Base-by-base conservation (phyloP, 2,888 invertebrate species). In the Catocala sponsa region DNA sequence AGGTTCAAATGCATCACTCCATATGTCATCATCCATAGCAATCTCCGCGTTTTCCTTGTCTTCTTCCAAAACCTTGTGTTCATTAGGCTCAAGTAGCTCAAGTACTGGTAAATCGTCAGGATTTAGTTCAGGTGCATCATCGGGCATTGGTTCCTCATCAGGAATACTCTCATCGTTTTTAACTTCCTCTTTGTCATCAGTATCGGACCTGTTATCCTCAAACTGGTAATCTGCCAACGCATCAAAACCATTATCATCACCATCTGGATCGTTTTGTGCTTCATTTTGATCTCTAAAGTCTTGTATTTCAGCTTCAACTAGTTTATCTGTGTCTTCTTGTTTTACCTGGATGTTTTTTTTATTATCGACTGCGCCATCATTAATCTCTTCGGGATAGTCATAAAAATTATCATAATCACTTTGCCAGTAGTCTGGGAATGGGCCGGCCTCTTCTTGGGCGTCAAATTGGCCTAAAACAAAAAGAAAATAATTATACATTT, bases 201-300 rank as follows among this genome's bases (percentile, higher is more conserved):
- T 52, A 53, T 69, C 67, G 1, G 64, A 78, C 59, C 91, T 83
- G 43, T 90, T 91, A 41, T 91, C 92, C 81, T 92, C 92, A 32
- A 87, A 71, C 55, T 85, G 88, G 57, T 91, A 91, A 68, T 90
- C 90, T 46, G 72, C 67, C 6, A 80, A 65, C 38, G 61, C 65
- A 13, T 76, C 72, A 5, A 69, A 59, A 15, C 59, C 57, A 0
- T 75, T 64, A 1, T 55, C 60, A 12, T 66, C 57, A 35, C 35
- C 38, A n/a, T 38, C 9, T 6, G 50, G 33, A 25, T 65, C 67
- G 10, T 59, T 54, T 46, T 65, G 60, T 11, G 65, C 66, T 47
- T 72, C 62, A 4, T 63, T 62, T 12, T 68, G 57, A 15, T 72
- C 57, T 56, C 55, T 53, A 11, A 66, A 67, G 1, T 73, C 64